A percentile compares a stretch with the other conserved stretches of the same genome.
These are phyloP conservation scores for Entomobrya multifasciata DNA, from an alignment of 2,888 invertebrate genomes.

Conservation along the genomic window DNA sequence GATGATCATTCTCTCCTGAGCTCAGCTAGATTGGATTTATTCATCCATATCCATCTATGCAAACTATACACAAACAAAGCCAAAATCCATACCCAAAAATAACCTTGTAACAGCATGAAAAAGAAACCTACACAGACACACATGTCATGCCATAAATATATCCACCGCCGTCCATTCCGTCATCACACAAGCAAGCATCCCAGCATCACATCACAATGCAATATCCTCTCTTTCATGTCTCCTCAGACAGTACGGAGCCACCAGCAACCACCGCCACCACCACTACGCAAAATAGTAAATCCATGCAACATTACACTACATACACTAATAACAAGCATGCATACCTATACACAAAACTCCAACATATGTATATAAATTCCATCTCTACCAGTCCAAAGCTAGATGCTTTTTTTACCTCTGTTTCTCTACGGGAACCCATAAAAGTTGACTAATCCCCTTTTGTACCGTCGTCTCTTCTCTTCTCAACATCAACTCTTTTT, in stretches of 20 bases:
- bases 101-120: no score
- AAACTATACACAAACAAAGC: not conserved
- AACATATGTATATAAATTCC: no score
- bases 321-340: not conserved
- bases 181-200: not conserved
- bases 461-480: conserved; percentile 5
- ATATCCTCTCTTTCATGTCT: not conserved
- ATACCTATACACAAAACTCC: no score
- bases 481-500: no score
- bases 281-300: not conserved
- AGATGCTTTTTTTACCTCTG: not conserved
- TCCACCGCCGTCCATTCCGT: no score
- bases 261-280: not conserved
- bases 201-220: not conserved
- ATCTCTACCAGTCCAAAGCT: no score
- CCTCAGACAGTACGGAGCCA: conserved; percentile 21
- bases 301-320: not conserved
- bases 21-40: no score
- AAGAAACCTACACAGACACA: conserved; percentile 4
- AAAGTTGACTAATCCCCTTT: conserved; percentile 47
- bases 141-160: not conserved
- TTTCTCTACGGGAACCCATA: not conserved
- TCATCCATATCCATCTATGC: not conserved
- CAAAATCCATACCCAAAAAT: not conserved
- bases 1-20: not conserved